A percentile compares a stretch with the other conserved stretches of the same genome.
phyloP scores from a whole-genome alignment of 2,888 invertebrate genomes.

The Liodrosophila aerea region DNA sequence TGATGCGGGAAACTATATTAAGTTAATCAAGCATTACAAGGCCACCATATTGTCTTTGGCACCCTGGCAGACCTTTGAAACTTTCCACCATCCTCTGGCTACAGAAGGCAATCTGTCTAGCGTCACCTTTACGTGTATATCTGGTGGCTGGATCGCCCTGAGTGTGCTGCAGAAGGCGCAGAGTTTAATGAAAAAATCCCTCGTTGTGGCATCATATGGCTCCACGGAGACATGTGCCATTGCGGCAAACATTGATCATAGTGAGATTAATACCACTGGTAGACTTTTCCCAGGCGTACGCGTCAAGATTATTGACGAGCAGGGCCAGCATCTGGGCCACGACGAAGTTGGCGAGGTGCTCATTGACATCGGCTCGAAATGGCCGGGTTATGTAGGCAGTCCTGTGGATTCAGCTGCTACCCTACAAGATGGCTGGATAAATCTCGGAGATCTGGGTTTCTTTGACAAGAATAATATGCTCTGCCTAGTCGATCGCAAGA shows the following conservation, averaged over 20 bases:
- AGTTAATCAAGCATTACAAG: slow-evolving; percentile 58
- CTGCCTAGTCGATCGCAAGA: slow-evolving; percentile 74
- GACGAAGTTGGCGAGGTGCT: slow-evolving; percentile 72
- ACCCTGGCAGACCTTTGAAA: slow-evolving; percentile 55
- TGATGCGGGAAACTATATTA: slow-evolving; percentile 50
- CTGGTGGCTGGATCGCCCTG: slow-evolving; percentile 53
- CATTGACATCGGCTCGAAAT: slow-evolving; percentile 44
- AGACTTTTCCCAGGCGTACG: slow-evolving; percentile 46
- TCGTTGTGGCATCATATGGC: slow-evolving; percentile 49
- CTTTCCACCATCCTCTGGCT: slow-evolving; percentile 45
- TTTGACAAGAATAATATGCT: slow-evolving; percentile 75
- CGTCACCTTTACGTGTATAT: slow-evolving; percentile 23
- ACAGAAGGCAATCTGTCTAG: slow-evolving; percentile 27
- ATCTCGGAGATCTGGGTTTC: slow-evolving; percentile 79
- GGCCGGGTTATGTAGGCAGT: slow-evolving; percentile 76
- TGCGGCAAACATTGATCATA: slow-evolving; percentile 35
- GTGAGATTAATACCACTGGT: slow-evolving; percentile 61
- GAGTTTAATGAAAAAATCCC: slow-evolving; percentile 32
- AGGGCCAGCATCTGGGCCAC: slow-evolving; percentile 56
- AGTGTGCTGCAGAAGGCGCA: slow-evolving; percentile 29
- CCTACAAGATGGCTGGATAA: slow-evolving; percentile 70
- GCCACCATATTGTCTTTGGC: slow-evolving; percentile 46
- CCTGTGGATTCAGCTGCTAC: slow-evolving; percentile 47
- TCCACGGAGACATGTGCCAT: slow-evolving; percentile 57
- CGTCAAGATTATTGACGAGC: slow-evolving; percentile 64